These are phyloP conservation scores for Drosophila erecta DNA, from an alignment of 1,140 invertebrate genomes.

Conservation along the genomic window DNA sequence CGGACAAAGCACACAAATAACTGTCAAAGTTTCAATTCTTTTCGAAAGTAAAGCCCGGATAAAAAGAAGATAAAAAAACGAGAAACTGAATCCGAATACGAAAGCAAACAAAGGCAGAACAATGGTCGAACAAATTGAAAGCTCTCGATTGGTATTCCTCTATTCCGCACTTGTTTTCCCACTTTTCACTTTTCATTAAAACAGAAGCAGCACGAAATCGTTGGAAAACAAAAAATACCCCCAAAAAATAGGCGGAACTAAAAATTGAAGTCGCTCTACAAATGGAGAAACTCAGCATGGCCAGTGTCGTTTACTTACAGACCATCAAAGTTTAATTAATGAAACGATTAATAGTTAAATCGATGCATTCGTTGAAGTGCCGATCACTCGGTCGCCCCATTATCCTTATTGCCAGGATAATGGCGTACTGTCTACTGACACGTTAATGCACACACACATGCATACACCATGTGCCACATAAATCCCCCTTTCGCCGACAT, in stretches of 20 bases:
- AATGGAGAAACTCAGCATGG: not conserved
- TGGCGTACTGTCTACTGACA: conserved; percentile 11
- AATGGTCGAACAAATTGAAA: conserved; percentile 42
- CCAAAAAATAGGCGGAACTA: not conserved
- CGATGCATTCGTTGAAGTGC: not conserved
- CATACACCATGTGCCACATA: not conserved
- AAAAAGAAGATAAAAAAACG: not conserved
- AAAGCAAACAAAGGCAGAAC: conserved; percentile 35
- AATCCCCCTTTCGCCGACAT: not conserved
- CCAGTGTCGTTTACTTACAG: too few species aligned
- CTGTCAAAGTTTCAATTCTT: conserved; percentile 47
- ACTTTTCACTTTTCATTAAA: conserved; percentile 25
- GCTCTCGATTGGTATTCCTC: conserved; percentile 12
- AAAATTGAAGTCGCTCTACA: not conserved
- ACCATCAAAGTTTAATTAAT: too few species aligned
- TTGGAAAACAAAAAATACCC: not conserved
- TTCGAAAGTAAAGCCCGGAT: conserved; percentile 25
- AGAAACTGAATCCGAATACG: conserved; percentile 1
- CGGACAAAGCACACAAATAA: conserved; percentile 50
- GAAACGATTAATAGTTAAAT: too few species aligned
- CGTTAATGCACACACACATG: conserved; percentile 4
- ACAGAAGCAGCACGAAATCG: not conserved
- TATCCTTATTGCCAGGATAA: not conserved
- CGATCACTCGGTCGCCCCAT: not conserved
- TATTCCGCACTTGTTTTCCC: conserved; percentile 6